Conservation (phyloP, 2,797 vertebrate species). For the Lepus oiostolus region DNA sequence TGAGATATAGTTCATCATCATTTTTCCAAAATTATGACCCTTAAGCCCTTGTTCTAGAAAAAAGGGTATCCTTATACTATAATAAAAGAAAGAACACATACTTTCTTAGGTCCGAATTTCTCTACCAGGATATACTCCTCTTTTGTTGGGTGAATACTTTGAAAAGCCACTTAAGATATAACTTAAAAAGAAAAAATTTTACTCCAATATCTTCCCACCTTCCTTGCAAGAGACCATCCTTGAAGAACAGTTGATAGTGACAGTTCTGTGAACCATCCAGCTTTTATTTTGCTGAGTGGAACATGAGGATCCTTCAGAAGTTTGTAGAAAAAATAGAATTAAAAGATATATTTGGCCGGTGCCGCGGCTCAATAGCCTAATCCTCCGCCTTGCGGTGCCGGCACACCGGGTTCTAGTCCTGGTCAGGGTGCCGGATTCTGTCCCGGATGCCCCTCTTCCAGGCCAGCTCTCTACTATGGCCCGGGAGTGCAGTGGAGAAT, state of each 20-base stretch:
- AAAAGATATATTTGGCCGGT: too few species aligned
- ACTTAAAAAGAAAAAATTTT: constrained; percentile 27
- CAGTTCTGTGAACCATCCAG: background rate
- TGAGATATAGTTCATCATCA: background rate
- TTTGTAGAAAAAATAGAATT: too few species aligned
- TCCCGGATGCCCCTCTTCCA: too few species aligned
- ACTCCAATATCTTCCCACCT: background rate
- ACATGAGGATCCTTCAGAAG: too few species aligned
- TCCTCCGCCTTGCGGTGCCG: too few species aligned
- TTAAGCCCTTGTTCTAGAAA: background rate
- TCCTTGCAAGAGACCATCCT: background rate
- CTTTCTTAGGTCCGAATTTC: constrained; percentile 19
- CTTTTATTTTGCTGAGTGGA: constrained; percentile 25
- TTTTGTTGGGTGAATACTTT: constrained; percentile 22
- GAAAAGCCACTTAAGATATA: constrained; percentile 16
- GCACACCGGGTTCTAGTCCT: too few species aligned
- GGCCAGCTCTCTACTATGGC: too few species aligned
- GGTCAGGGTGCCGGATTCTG: too few species aligned
- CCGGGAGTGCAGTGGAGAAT: too few species aligned
- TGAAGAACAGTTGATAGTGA: background rate
- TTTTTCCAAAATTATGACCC: constrained; percentile 2
- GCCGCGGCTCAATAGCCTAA: too few species aligned
- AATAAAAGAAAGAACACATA: constrained; percentile 1
- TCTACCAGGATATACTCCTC: background rate
- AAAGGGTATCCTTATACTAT: background rate